Percentiles rank a stretch among this genome's conserved stretches.
phyloP scores from a whole-genome alignment of 2,888 invertebrate genomes.

The Smittia sp. region DNA sequence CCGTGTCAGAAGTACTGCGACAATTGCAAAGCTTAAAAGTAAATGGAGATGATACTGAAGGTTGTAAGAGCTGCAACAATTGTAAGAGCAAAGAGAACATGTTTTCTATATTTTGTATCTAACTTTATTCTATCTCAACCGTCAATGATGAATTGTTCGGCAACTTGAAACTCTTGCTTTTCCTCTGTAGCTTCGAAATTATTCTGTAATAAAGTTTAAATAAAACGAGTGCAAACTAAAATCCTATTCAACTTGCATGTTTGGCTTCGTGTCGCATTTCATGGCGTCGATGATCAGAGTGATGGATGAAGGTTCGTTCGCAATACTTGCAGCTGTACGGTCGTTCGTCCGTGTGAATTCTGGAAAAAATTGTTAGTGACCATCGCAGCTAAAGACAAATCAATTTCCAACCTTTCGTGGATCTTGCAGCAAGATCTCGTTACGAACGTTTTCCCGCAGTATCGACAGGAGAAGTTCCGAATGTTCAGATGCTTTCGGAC shows the following conservation, averaged over 20 bases:
- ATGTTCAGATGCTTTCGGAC: constrained; percentile 22
- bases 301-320: constrained; percentile 5
- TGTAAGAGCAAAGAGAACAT: too few species aligned
- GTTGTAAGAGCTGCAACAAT: too few species aligned
- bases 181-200: too few species aligned
- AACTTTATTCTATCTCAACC: too few species aligned
- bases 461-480: constrained; percentile 14
- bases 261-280: background rate
- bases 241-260: constrained; percentile 7
- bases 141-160: too few species aligned
- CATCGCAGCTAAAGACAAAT: too few species aligned
- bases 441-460: constrained; percentile 25
- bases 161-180: too few species aligned
- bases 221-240: background rate
- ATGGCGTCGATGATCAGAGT: constrained; percentile 21
- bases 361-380: background rate
- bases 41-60: too few species aligned
- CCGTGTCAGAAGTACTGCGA: too few species aligned
- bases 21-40: too few species aligned
- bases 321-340: constrained; percentile 13
- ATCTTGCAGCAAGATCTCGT: background rate
- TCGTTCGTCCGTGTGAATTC: constrained; percentile 15
- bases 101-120: too few species aligned
- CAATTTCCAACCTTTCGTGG: background rate
- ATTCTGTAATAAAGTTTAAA: background rate